A percentile compares a stretch with the other conserved stretches of the same genome.
Conservation (phyloP, 2,797 vertebrate species). For the Mallotus villosus region DNA sequence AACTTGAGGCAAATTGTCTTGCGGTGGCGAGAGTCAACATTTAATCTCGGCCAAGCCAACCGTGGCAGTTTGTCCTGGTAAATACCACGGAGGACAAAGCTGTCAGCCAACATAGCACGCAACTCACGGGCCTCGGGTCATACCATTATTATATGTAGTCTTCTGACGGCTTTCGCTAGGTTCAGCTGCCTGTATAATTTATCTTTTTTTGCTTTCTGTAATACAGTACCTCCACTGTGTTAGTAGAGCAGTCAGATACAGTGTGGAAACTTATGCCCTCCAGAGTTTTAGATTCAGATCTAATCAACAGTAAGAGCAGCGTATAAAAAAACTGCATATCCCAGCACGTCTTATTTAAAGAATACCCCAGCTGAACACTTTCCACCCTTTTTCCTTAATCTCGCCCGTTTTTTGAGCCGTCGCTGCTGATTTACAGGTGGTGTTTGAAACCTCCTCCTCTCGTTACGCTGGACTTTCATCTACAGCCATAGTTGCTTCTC, state of each 20-base stretch:
- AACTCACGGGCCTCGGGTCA: slow-evolving; percentile 48
- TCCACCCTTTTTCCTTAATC: slow-evolving; percentile 43
- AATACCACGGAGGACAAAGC: slow-evolving; percentile 58
- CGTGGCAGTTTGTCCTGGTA: slow-evolving; percentile 53
- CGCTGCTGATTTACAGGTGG: slow-evolving; percentile 49
- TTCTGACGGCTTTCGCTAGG: slow-evolving; percentile 37
- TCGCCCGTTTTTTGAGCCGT: slow-evolving; percentile 39
- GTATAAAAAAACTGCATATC: slow-evolving; percentile 42
- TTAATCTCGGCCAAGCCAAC: slow-evolving; percentile 66
- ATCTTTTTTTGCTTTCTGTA: neutral
- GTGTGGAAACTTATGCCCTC: neutral
- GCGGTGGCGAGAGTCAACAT: slow-evolving; percentile 68
- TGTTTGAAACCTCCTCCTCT: slow-evolving; percentile 47
- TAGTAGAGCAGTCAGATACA: neutral
- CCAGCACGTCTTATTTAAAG: slow-evolving; percentile 42
- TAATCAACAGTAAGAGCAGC: slow-evolving; percentile 33
- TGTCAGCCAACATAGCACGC: slow-evolving; percentile 37
- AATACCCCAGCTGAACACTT: slow-evolving; percentile 31
- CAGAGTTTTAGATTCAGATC: slow-evolving; percentile 26
- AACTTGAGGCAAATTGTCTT: slow-evolving; percentile 60
- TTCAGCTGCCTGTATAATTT: neutral
- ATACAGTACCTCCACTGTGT: neutral
- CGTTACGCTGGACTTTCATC: slow-evolving; percentile 44
- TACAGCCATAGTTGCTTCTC: slow-evolving; percentile 40
- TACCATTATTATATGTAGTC: slow-evolving; percentile 31